Percentiles rank a stretch among this genome's conserved stretches.
These are phyloP conservation scores for Hedychridium roseum DNA, from an alignment of 2,888 invertebrate species.

Conservation along the genomic window DNA sequence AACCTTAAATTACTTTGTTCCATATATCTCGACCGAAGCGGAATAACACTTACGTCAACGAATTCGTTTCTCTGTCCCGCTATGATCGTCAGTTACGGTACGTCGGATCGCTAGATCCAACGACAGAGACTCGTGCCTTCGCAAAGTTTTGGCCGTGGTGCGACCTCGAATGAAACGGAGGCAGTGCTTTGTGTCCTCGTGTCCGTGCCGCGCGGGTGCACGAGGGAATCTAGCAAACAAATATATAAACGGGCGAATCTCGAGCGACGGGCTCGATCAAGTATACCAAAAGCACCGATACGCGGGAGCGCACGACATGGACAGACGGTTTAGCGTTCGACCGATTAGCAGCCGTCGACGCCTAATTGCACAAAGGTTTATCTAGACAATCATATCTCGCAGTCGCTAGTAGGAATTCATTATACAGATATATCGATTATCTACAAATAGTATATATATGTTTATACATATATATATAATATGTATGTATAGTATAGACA, in stretches of 20 bases:
- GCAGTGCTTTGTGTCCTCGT: conserved; percentile 42
- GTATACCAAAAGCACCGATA: conserved; percentile 49
- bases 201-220: conserved; percentile 16
- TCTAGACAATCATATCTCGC: conserved; percentile 37
- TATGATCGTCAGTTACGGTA: no score
- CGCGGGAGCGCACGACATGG: conserved; percentile 40
- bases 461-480: conserved; percentile 48
- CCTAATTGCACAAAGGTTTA: conserved; percentile 52
- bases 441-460: no score
- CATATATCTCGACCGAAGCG: no score
- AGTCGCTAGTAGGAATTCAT: conserved; percentile 47
- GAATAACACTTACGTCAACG: not conserved
- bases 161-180: conserved; percentile 33
- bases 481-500: conserved; percentile 43
- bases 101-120: no score
- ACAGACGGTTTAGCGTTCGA: conserved; percentile 37
- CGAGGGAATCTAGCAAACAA: conserved; percentile 28
- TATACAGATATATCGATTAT: conserved; percentile 45
- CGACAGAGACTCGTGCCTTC: no score
- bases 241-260: conserved; percentile 39
- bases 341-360: conserved; percentile 39
- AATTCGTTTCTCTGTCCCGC: not conserved
- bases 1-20: no score
- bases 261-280: conserved; percentile 27
- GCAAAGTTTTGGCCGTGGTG: no score